Base-by-base conservation (phyloP, 2,888 invertebrate genomes). In the Silvanus unidentatus region DNA sequence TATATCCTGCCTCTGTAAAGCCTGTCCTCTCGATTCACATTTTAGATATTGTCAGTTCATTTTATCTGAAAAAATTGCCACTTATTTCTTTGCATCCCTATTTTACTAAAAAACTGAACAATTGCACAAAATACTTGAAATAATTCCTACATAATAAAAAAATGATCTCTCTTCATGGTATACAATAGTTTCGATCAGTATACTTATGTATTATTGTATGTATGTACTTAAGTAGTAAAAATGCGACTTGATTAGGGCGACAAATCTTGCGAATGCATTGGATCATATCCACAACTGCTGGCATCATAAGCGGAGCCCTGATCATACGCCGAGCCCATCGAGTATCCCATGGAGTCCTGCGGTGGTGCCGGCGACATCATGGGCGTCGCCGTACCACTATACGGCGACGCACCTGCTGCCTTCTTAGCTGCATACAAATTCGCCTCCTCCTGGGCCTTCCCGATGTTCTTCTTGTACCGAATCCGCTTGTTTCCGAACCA, bases 401-500 rank as follows among this genome's bases (percentile, higher is more conserved):
- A 89, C 6, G 71, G 71, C 13, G 69, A 76, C 64, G 78, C 79
- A 76, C 91, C 91, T 58, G 91, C 92, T 57, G 94, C 94, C 74
- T 96, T 97, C 77, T 98, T 98, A 55, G 97, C 97, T 49, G 97
- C 97, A 75, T 98, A 98, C 67, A 98, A 78, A 75, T 97, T 97
- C 47, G 98, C 98, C 75, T 99, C 98, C 75, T 99, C 98, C 74
- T 98, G 97, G 45, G 97, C 97, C 75, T 99, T 99, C 65, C 96
- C 97, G 60, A 99, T 98, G 76, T 98, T 98, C 79, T 99, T 99
- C 87, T 99, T 99, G 79, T 98, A 99, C 47, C 98, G 88, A 77
- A 99, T 99, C 68, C 98, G 86, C 75, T 98, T 98, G 78, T 98
- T 98, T 61, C 98, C 98, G 73, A 98, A 98, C 98, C 98, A 98